Evolutionary conservation across 2,113 vertebrate species (phyloP).

Genomic region (Lontra canadensis): DNA sequence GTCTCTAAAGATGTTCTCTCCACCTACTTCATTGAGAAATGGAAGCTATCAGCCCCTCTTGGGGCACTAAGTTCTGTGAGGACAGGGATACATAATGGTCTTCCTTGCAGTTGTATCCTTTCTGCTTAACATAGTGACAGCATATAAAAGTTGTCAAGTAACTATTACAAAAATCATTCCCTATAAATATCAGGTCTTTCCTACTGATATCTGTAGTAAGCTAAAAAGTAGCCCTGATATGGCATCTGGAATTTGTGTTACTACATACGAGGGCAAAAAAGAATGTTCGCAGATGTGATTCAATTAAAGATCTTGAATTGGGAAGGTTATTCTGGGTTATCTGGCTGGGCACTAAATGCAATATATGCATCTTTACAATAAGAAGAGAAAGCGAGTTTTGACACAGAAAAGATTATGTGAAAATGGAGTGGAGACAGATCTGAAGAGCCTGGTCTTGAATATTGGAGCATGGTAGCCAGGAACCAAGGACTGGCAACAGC

Average conservation of each 20-base stretch:
- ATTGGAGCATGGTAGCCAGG: background rate
- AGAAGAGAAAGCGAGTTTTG: background rate
- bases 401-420: background rate
- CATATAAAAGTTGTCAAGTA: background rate
- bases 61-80: background rate
- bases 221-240: background rate
- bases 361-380: background rate
- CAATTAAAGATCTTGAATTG: background rate
- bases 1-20: background rate
- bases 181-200: background rate
- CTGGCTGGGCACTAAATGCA: background rate
- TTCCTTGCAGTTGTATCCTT: background rate
- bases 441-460: background rate
- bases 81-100: accelerated
- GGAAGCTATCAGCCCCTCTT: background rate
- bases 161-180: background rate
- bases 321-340: background rate
- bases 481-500: background rate
- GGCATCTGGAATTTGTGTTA: background rate
- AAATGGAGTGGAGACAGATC: background rate
- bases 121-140: background rate
- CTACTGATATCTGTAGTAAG: background rate
- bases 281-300: background rate
- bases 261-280: background rate
- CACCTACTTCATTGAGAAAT: background rate